These are phyloP conservation scores for Mesocentrotus franciscanus DNA, from an alignment of 53 echinoderm and acorn worm genomes.

Conservation along the genomic window DNA sequence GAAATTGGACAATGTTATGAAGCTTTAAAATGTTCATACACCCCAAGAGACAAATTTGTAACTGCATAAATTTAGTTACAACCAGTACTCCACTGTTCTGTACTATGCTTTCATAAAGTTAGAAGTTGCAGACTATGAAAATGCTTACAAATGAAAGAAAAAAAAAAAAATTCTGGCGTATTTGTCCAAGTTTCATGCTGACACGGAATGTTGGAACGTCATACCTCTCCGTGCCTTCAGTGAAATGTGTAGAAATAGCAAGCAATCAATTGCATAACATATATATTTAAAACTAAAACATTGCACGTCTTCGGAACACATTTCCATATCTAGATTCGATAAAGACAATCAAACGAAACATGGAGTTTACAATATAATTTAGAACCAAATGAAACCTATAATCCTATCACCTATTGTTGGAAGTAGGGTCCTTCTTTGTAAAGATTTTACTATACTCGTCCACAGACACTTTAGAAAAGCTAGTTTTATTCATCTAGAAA, in stretches of 20 bases:
- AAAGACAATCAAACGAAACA: not conserved
- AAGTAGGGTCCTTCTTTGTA: too few species aligned
- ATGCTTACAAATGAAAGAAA: not conserved
- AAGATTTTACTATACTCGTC: too few species aligned
- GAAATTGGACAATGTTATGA: not conserved
- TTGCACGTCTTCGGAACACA: constrained; percentile 24
- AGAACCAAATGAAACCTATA: not conserved
- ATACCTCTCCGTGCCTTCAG: not conserved
- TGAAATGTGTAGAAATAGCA: not conserved
- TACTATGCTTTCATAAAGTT: too few species aligned
- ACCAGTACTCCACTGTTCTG: too few species aligned
- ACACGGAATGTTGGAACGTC: not conserved
- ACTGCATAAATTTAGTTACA: not conserved
- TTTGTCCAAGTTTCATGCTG: not conserved
- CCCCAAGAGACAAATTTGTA: not conserved
- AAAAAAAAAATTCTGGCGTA: too few species aligned
- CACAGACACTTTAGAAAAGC: not conserved
- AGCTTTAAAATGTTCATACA: not conserved
- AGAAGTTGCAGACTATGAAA: not conserved
- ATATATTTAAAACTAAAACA: not conserved
- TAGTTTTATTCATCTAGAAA: not conserved
- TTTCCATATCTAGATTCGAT: not conserved
- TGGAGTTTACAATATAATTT: not conserved
- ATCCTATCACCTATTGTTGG: too few species aligned
- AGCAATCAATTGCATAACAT: not conserved